Evolutionary conservation across 2,888 invertebrate genomes (phyloP), one percentile per base, ranked within the genome.

Genomic region (Cancer borealis): DNA sequence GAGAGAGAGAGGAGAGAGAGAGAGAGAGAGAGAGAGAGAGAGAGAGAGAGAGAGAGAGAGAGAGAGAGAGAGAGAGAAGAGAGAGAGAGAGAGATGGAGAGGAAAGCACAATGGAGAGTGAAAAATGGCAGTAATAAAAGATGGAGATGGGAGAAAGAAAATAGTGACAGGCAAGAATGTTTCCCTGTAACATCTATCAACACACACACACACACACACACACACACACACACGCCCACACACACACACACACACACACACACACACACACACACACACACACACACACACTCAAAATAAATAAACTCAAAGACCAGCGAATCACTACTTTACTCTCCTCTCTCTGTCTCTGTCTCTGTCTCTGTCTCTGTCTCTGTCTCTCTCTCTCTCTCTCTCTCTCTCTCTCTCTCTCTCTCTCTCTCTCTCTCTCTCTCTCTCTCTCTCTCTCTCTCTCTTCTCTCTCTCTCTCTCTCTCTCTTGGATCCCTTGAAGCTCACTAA

Each of bases 1-100:
- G 17, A 66, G 60, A 12, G 60, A 66, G 4, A 17, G 21, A 17
- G 17, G 60, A 66, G 66, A 66, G 66, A 66, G 66, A 66, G 66
- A 66, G 66, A 66, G 66, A 66, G 66, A 66, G 66, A 66, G 66
- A 66, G 66, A 66, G 66, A 66, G 66, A n/a, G 66, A 66, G 66
- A 66, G 66, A 66, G 66, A 66, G 66, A 66, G 66, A 66, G 66
- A 66, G 66, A 66, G 66, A 66, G 66, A 66, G 66, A 66, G 66
- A 66, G 66, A 66, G 66, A 66, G 66, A 66, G 66, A 66, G 66
- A 66, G 66, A 66, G 66, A 66, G 66, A 66, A 66, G 66, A 66
- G 66, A 66, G 66, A 66, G 66, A 66, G 66, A 66, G 66, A 66
- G 66, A 66, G 66, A 66, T 21, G n/a, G 66, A 66, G 66, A 66